Conservation (phyloP, 92 coral and sea anemone genomes). For the Zoanthus sansibaricus region DNA sequence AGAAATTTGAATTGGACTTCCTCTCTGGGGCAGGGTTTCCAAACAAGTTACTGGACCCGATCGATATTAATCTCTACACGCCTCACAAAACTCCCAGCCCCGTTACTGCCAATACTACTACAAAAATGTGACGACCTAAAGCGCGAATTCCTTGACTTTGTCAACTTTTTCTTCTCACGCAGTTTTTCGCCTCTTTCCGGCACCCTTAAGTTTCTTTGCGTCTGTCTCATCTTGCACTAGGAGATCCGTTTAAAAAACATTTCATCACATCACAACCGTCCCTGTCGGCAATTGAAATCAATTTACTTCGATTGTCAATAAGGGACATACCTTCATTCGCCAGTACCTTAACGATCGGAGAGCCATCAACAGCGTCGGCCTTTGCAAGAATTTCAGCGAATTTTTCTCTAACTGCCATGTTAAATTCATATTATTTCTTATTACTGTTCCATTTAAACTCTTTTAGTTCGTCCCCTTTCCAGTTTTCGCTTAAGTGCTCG, state of each 20-base stretch:
- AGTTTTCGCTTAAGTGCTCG: slow-evolving; percentile 17
- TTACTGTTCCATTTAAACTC: slow-evolving; percentile 15
- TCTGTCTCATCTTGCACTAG: background rate
- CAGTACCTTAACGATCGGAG: background rate
- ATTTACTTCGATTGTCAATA: background rate
- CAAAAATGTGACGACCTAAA: background rate
- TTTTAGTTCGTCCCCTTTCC: background rate
- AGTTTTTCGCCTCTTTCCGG: slow-evolving; percentile 3
- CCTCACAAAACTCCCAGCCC: slow-evolving; percentile 14
- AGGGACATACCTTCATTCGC: slow-evolving; percentile 19
- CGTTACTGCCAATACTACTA: background rate
- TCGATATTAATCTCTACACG: background rate
- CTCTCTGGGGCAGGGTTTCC: slow-evolving; percentile 7
- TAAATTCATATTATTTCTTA: slow-evolving; percentile 5
- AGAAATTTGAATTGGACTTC: background rate
- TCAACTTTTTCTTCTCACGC: background rate
- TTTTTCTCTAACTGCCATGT: background rate
- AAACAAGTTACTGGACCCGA: background rate
- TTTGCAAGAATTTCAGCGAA: background rate
- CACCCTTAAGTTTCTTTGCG: background rate
- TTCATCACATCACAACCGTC: slow-evolving; percentile 11
- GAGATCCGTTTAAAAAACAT: background rate
- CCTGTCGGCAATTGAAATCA: background rate
- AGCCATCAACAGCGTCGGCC: slow-evolving; percentile 5
- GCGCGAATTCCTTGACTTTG: slow-evolving; percentile 10